phyloP scores from a whole-genome alignment of 2,888 invertebrate species.

The Acleris sparsana region DNA sequence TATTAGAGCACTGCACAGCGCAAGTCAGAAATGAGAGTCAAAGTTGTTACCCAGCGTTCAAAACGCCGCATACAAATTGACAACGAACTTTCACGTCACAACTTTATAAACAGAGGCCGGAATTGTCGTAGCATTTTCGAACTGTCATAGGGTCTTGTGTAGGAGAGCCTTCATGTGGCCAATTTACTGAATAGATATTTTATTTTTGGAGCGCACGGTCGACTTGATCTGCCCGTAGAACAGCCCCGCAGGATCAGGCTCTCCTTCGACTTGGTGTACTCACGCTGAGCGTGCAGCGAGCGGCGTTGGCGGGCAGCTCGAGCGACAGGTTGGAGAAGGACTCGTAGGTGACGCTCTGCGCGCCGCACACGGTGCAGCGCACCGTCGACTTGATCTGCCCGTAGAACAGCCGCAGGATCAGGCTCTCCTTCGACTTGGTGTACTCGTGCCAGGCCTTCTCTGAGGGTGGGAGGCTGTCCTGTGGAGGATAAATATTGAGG shows the following conservation, averaged over 20 bases:
- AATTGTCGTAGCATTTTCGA: too few species aligned
- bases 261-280: constrained; percentile 82
- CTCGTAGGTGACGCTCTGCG: constrained; percentile 92
- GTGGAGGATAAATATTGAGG: constrained; percentile 25
- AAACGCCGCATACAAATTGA: too few species aligned
- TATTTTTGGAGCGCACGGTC: constrained; percentile 84
- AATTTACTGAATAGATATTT: too few species aligned
- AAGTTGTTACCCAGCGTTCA: too few species aligned
- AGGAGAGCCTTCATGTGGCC: too few species aligned
- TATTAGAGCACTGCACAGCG: too few species aligned
- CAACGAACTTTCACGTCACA: too few species aligned
- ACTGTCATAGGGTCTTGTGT: too few species aligned
- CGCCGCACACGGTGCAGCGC: constrained; percentile 88
- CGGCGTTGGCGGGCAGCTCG: constrained; percentile 87
- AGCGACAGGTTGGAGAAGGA: constrained; percentile 93
- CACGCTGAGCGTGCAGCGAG: constrained; percentile 85
- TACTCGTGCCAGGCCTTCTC: constrained; percentile 89
- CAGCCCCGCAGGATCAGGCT: constrained; percentile 88
- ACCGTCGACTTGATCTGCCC: constrained; percentile 94
- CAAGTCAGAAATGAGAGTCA: too few species aligned
- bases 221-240: constrained; percentile 95
- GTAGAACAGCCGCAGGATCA: constrained; percentile 91
- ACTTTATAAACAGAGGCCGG: too few species aligned
- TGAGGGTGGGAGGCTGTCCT: constrained; percentile 70
- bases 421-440: constrained; percentile 87